Base-by-base conservation (phyloP, 1,140 invertebrate species). In the Eubasilissa regina region DNA sequence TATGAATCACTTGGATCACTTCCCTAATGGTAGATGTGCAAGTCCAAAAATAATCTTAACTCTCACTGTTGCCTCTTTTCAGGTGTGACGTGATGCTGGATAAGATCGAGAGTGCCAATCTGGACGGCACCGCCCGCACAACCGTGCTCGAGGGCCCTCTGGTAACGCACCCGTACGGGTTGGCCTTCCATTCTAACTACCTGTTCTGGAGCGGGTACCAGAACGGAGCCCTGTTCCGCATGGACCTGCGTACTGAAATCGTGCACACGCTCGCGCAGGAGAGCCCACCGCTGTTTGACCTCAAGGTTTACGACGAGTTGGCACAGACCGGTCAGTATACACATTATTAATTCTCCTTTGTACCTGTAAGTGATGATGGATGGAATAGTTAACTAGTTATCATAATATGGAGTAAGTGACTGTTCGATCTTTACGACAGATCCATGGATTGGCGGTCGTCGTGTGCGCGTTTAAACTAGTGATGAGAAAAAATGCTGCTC, bases 161-260 rank as follows among this genome's bases (percentile, higher is more conserved):
- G 12, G 91, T 86, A 84, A 84, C 84, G 10, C 92, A 94, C 85
- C 94, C 95, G 0, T 95, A 94, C 83, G 94, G 94, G 3, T 87
- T 97, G 25, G 93, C 94, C 0, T 87, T 93, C 1, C 89, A 91
- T 56, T 91, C 90, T 35, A 87, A 89, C 13, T 87, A 89, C 45
- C 86, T 97, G 13, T 94, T 93, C 81, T 96, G 94, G 93, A 93
- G 92, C 70, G 94, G 94, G 88, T 91, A 91, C 84, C 88, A 90
- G 56, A 89, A 91, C 84, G 93, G 93, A 21, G 85, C 85, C 35
- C 85, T 95, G 13, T 89, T 90, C 80, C 86, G 88, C 10, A 88
- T 89, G 74, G 86, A 88, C 81, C 83, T 89, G 43, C 79, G 77
- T 11, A 88, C 87, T 84, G 86, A 86, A 76, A 79, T 83, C 48